Evolutionary conservation across 2,113 vertebrate genomes (phyloP), one percentile per base, ranked within the genome.

Genomic region (Callocephalon fimbriatum): DNA sequence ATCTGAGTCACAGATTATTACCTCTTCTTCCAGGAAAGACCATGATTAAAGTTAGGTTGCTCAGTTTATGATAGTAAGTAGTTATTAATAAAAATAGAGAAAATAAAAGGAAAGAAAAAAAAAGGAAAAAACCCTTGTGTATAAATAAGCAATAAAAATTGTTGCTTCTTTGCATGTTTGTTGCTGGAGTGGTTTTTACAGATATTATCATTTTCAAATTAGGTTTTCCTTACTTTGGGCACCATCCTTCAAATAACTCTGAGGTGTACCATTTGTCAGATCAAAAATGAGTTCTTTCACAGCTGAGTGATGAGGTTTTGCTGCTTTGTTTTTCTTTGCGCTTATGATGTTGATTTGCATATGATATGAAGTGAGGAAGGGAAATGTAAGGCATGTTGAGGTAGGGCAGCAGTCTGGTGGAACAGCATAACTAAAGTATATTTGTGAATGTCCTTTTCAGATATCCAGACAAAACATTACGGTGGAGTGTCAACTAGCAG

Each of bases 121-220:
- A n/a, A 62, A 37, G 3, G 2, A 18, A 29, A 68, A 23, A 4
- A 1, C 0, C 2, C 12, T 21, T 27, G 2, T 50, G 9, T 32
- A 35, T 32, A 63, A 78, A 11, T 7, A 82, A 81, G 17, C 4
- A 66, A 61, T 44, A 81, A 81, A 86, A 73, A 62, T 9, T 47
- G 2, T 50, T 70, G 5, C 4, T 74, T 84, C 65, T 87, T 80
- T 74, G 29, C 15, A 45, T 12, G 9, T 62, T 62, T 91, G 11
- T 40, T 3, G 1, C 15, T 58, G 16, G 42, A 73, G 16, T 37
- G 16, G 1, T 80, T 93, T 77, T 70, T 45, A 54, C 13, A 73
- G 50, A 58, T 13, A 62, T 51, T 40, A 44, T 2, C 2, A 22
- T 89, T 77, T 66, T 71, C 59, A 45, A 15, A 53, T 37, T 59